Evolutionary conservation across 2,888 invertebrate species (phyloP), one percentile per base, ranked within the genome.

Genomic region (Nomada goodeniana): DNA sequence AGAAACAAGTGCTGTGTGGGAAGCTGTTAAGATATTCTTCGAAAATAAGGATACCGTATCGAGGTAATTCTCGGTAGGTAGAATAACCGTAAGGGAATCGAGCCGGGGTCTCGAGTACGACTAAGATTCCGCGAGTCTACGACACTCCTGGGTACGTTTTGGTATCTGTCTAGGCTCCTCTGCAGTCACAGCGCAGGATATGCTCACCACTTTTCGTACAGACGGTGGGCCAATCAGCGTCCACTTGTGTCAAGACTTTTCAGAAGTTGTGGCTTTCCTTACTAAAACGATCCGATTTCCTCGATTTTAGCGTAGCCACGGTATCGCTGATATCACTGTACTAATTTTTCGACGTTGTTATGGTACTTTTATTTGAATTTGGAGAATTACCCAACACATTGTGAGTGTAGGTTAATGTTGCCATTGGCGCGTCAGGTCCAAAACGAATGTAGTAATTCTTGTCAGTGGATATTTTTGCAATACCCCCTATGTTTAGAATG

Each of bases 41-140:
- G 91, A 90, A 92, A 92, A 92, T 91, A 91, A 90, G 89, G 89
- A 90, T 90, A 88, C 86, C 90, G 88, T 92, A 92, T 92, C 90
- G 90, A 82, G 88, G 91, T 93, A 93, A 93, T 93, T 93, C 92
- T 93, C 91, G 89, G 92, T 90, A 89, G 90, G 88, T 83, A 88
- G 90, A 89, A 93, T 93, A 93, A 93, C 92, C 92, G 91, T 93
- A 91, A 93, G 91, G 89, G 90, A 92, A 92, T 92, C 89, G 91
- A 86, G 90, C 86, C 84, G 68, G 88, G 86, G 86, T 89, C 90
- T 84, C 80, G 88, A 87, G 83, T 87, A 89, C 89, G 87, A 86
- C 91, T 89, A 91, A 92, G 93, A 93, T 92, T 92, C 89, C 89
- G 85, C 87, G 88, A 84, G 87, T 89, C 80, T 86, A 93, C 88